Evolutionary conservation across 2,113 vertebrate genomes (phyloP), one percentile per base, ranked within the genome.

Genomic region (Geococcyx californianus): DNA sequence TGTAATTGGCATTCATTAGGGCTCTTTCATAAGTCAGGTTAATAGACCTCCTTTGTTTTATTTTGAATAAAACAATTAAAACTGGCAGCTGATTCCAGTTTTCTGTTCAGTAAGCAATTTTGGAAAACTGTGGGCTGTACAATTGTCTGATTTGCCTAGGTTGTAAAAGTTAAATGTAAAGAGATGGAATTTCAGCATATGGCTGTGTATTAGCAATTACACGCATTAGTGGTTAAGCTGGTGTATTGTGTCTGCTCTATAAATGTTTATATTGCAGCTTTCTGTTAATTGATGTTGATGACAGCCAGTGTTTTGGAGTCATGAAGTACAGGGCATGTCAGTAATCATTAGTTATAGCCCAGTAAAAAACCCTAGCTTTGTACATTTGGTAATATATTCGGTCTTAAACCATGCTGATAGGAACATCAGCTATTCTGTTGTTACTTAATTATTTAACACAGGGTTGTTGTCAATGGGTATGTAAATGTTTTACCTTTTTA

Each of bases 181-280:
- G 72, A 94, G 55, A 78, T 80, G 64, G 70, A 64, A 64, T 89
- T 90, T 79, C 82, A 90, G 67, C 84, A 82, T 91, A 82, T 73
- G 85, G 54, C 74, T 85, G 62, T 45, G 52, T 82, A 51, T 60
- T 83, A 79, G 82, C 78, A 84, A 74, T 94, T 91, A 70, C 38
- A 26, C 67, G 78, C 70, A 44, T 93, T 90, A 82, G 56, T 83
- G 87, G 47, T 82, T 94, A 63, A 49, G 74, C 54, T 82, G 25
- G 69, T 59, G 47, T 29, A 10, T 91, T 87, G 29, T 95, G 58
- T 85, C 85, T 83, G 36, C 88, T 91, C 87, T 76, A 79, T 84
- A 75, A 87, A 90, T 90, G 74, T 93, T 95, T 82, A 44, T 75
- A 36, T 78, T 85, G 66, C 56, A 82, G 23, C 29, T 70, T 79